These are phyloP conservation scores for Desoria tigrina DNA, from an alignment of 2,888 invertebrate species.

Conservation along the genomic window DNA sequence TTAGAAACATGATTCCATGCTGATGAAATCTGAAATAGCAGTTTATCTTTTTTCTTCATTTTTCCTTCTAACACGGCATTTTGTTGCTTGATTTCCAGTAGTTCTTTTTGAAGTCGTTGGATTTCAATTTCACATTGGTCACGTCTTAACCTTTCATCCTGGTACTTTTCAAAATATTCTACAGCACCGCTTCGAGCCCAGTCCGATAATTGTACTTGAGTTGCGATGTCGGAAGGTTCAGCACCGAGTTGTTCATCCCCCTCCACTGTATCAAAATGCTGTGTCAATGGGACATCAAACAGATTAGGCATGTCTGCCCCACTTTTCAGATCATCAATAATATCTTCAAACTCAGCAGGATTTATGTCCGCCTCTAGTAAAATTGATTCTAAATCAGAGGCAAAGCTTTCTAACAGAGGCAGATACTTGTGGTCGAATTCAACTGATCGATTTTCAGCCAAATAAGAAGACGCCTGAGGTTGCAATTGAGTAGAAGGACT, in stretches of 20 bases:
- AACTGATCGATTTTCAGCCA: no score
- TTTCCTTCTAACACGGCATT: slow-evolving; percentile 39
- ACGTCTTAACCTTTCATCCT: slow-evolving; percentile 46
- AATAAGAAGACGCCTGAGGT: no score
- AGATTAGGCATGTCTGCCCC: background rate
- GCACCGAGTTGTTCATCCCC: background rate
- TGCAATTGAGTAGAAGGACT: no score
- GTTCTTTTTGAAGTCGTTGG: slow-evolving; percentile 36
- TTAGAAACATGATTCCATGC: slow-evolving; percentile 46
- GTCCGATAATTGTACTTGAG: slow-evolving; percentile 32
- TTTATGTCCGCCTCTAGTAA: slow-evolving; percentile 46
- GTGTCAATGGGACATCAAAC: slow-evolving; percentile 4
- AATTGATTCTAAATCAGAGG: slow-evolving; percentile 38
- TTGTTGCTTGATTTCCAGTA: slow-evolving; percentile 43
- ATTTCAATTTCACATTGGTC: slow-evolving; percentile 50
- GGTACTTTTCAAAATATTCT: slow-evolving; percentile 46
- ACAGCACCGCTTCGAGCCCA: slow-evolving; percentile 41
- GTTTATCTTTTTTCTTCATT: slow-evolving; percentile 27
- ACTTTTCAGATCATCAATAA: slow-evolving; percentile 41
- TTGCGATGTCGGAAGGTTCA: slow-evolving; percentile 10
- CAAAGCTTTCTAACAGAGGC: slow-evolving; percentile 13
- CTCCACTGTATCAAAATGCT: background rate
- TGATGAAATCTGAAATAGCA: slow-evolving; percentile 43
- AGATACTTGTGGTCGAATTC: background rate
- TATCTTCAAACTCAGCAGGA: slow-evolving; percentile 44